Conservation (phyloP, 2,888 invertebrate genomes). For the Andrena chrysosceles region DNA sequence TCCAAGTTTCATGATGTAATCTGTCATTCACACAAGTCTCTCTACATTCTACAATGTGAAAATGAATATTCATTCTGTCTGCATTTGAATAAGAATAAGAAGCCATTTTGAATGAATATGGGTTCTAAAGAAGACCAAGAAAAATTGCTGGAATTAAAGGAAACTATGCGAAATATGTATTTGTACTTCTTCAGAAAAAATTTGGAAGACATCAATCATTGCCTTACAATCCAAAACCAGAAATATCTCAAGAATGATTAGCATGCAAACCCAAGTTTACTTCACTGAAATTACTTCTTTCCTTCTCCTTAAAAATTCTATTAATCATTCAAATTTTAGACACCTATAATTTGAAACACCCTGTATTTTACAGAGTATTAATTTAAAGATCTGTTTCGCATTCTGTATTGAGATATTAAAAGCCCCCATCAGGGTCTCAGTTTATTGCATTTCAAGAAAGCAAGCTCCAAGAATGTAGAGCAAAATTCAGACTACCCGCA, state of each 20-base stretch:
- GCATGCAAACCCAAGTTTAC: no score
- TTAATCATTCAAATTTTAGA: no score
- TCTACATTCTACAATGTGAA: neutral
- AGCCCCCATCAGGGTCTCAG: neutral
- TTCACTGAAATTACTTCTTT: no score
- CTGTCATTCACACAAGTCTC: neutral
- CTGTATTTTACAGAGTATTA: neutral
- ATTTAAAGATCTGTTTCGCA: neutral
- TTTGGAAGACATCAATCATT: no score
- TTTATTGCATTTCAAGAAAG: neutral
- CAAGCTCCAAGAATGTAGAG: no score
- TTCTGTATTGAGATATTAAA: neutral
- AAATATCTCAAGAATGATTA: no score
- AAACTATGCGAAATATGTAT: neutral
- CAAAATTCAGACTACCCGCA: no score
- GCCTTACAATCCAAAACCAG: no score
- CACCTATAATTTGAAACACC: neutral
- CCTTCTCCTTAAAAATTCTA: no score
- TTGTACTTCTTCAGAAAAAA: neutral
- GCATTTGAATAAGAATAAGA: neutral
- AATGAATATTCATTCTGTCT: slow-evolving; percentile 2
- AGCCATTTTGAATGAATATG: neutral
- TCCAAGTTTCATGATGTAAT: neutral
- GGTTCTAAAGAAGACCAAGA: neutral
- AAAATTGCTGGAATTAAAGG: neutral